Conservation (phyloP, 2,113 vertebrate species). For the Oplegnathus fasciatus region DNA sequence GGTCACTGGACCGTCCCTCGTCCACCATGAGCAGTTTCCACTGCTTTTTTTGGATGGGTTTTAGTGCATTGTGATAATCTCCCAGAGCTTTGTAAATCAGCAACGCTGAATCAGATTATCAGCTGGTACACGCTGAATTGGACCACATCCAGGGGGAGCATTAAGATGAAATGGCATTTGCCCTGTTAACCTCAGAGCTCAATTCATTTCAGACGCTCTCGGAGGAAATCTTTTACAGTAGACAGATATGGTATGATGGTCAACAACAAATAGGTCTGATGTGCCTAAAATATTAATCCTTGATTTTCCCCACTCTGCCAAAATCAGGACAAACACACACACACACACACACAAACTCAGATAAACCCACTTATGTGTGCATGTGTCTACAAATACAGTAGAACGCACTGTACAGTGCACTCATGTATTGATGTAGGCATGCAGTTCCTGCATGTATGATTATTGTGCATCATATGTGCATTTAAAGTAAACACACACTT, state of each 20-base stretch:
- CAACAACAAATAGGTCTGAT: constrained; percentile 2
- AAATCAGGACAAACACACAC: constrained; percentile 18
- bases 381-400: background rate
- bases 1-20: constrained; percentile 10
- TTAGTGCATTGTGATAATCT: constrained; percentile 74
- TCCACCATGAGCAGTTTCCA: constrained; percentile 23
- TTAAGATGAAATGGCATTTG: constrained; percentile 61
- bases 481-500: background rate
- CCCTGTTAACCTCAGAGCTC: constrained; percentile 45
- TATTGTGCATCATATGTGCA: background rate
- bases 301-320: background rate
- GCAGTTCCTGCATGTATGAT: background rate
- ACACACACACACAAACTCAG: background rate
- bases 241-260: background rate
- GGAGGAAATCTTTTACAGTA: constrained; percentile 23
- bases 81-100: constrained; percentile 64
- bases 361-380: background rate
- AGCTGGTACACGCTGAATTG: constrained; percentile 61
- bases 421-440: background rate
- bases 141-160: constrained; percentile 57
- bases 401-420: background rate
- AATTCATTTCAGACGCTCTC: constrained; percentile 32
- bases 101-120: constrained; percentile 74
- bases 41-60: constrained; percentile 40
- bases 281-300: constrained; percentile 10